These are phyloP conservation scores for Oxytorus armatus DNA, from an alignment of 2,888 invertebrate species.

Conservation along the genomic window DNA sequence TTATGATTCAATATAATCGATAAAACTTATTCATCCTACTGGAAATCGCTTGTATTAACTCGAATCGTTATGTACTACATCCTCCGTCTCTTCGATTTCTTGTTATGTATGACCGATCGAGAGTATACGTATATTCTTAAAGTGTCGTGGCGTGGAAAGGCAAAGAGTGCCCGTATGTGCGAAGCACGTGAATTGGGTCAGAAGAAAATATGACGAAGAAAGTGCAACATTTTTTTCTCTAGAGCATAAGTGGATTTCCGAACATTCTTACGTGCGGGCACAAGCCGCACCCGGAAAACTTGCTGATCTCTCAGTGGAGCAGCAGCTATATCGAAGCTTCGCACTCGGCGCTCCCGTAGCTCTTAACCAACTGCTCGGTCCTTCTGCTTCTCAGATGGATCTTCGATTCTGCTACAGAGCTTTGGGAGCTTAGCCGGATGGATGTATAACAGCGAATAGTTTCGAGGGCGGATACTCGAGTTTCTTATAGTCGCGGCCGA, in stretches of 20 bases:
- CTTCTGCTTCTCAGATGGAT: conserved; percentile 43
- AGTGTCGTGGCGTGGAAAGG: background rate
- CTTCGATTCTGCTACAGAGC: conserved; percentile 11
- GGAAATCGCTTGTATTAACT: background rate
- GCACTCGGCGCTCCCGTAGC: background rate
- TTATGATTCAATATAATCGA: background rate
- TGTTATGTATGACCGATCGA: background rate
- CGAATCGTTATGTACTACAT: conserved; percentile 13
- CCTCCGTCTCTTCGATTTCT: conserved; percentile 1
- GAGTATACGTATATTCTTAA: background rate
- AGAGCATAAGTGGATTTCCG: conserved; percentile 25
- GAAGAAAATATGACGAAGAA: conserved; percentile 39
- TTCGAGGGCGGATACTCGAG: conserved; percentile 59
- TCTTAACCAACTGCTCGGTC: conserved; percentile 31
- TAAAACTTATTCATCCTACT: background rate
- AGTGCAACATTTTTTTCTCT: conserved; percentile 32
- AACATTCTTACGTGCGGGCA: conserved; percentile 23
- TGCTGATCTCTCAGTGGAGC: conserved; percentile 15
- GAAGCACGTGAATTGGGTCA: conserved; percentile 28
- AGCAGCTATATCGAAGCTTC: conserved; percentile 16
- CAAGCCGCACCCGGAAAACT: background rate
- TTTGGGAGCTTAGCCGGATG: conserved; percentile 40
- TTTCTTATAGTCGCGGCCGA: conserved; percentile 52
- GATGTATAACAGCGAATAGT: conserved; percentile 46
- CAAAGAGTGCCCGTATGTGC: background rate